Conservation (phyloP, 2,797 vertebrate genomes). For the Pteronotus mesoamericanus region DNA sequence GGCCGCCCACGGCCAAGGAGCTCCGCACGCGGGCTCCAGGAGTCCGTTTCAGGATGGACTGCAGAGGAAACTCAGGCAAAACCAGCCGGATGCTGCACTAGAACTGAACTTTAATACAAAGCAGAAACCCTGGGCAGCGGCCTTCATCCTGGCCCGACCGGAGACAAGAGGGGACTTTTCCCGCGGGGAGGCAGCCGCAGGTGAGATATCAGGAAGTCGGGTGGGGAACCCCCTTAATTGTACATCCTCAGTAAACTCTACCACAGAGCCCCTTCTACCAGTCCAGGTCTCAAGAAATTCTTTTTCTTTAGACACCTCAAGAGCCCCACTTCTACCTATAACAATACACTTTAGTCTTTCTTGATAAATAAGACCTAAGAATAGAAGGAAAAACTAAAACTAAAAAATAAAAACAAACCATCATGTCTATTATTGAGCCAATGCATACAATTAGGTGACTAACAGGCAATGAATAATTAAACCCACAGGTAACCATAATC, state of each 20-base stretch:
- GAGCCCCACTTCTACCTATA: background rate
- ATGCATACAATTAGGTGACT: background rate
- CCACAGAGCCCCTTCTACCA: background rate
- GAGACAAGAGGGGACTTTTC: background rate
- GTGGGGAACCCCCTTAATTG: background rate
- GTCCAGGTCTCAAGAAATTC: background rate
- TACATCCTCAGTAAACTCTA: background rate
- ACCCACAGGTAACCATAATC: background rate
- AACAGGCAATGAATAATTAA: background rate
- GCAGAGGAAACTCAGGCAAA: background rate
- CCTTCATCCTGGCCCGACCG: background rate
- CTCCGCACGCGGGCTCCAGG: background rate
- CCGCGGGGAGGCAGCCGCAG: background rate
- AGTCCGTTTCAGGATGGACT: background rate
- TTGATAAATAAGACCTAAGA: background rate
- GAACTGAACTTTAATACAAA: background rate
- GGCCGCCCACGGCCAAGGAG: background rate
- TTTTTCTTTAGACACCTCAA: background rate
- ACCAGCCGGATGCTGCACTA: background rate
- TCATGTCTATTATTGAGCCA: background rate
- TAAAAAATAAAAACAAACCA: background rate
- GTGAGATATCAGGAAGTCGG: background rate
- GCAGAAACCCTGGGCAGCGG: background rate
- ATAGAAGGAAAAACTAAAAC: background rate
- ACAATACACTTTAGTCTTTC: background rate